A percentile compares a stretch with the other conserved stretches of the same genome.
These are phyloP conservation scores for Carabus problematicus DNA, from an alignment of 2,888 invertebrate species.

Conservation along the genomic window DNA sequence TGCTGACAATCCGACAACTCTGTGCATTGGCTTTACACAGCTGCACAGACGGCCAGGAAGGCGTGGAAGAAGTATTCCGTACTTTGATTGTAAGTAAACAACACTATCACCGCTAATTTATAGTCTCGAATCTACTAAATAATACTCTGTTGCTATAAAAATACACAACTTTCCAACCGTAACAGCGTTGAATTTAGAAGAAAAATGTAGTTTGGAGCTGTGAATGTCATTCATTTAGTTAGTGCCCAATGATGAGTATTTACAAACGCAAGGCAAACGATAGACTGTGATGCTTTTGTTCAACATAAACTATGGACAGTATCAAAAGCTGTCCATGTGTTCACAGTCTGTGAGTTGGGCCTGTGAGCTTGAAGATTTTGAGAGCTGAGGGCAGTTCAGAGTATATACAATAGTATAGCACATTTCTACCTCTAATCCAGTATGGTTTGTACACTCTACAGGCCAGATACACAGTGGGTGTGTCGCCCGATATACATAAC, in stretches of 20 bases:
- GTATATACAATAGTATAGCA: no score
- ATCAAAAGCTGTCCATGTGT: no score
- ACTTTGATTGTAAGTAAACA: constrained; percentile 58
- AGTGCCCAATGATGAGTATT: no score
- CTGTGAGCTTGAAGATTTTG: background rate
- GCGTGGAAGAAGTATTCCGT: constrained; percentile 56
- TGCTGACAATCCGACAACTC: constrained; percentile 51
- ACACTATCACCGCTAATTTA: no score
- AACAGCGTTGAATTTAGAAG: no score
- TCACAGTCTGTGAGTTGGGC: background rate
- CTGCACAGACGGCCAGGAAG: constrained; percentile 56
- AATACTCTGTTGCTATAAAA: background rate
- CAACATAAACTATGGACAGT: background rate
- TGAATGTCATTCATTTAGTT: no score
- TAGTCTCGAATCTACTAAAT: background rate
- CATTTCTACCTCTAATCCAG: constrained; percentile 1
- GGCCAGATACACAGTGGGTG: constrained; percentile 53
- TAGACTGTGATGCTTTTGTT: constrained; percentile 7
- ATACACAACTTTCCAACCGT: background rate
- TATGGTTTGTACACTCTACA: constrained; percentile 41
- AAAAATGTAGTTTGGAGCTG: no score
- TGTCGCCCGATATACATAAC: constrained; percentile 54
- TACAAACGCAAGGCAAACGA: background rate
- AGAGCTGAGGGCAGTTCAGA: background rate
- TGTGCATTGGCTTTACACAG: constrained; percentile 54